phyloP scores from a whole-genome alignment of 2,113 vertebrate genomes.

The Falco punctatus region DNA sequence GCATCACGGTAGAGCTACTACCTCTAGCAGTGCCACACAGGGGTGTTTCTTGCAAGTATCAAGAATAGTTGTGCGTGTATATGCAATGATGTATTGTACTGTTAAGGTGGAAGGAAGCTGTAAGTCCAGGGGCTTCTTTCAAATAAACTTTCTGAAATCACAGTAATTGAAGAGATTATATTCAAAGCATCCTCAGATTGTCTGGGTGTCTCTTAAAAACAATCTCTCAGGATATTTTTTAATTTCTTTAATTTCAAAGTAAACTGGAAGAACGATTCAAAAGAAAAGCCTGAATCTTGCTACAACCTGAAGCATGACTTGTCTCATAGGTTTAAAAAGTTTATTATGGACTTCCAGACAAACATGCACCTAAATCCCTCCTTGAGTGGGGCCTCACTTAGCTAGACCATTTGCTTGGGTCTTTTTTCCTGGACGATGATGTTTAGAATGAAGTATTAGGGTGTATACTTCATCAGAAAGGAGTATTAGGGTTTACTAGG shows the following conservation, averaged over 20 bases:
- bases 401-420: background rate
- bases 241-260: background rate
- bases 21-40: background rate
- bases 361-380: background rate
- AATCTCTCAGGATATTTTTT: background rate
- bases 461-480: background rate
- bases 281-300: background rate
- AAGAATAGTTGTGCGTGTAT: background rate
- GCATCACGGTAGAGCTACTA: background rate
- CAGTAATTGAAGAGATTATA: background rate
- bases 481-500: background rate
- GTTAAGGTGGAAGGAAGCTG: background rate
- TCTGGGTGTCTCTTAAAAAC: background rate
- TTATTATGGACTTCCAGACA: background rate
- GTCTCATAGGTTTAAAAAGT: background rate
- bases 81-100: fast-evolving
- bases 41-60: background rate
- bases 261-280: background rate
- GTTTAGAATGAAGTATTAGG: background rate
- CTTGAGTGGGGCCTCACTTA: background rate
- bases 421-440: background rate
- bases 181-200: background rate
- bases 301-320: background rate
- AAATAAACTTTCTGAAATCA: background rate
- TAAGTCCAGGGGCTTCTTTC: background rate